Evolutionary conservation across 2,888 invertebrate species (phyloP), one percentile per base, ranked within the genome.

Genomic region (Patella depressa): DNA sequence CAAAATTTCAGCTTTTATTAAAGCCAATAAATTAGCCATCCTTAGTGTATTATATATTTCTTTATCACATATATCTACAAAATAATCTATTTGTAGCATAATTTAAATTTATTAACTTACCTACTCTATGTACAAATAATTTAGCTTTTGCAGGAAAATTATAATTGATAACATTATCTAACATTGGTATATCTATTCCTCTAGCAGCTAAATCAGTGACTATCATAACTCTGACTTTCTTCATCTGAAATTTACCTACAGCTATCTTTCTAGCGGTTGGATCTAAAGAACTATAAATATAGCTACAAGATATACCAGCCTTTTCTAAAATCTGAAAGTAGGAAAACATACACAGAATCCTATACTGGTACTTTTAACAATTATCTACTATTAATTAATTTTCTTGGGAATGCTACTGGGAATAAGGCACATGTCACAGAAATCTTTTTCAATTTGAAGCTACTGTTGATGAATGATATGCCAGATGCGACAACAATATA

Each of bases 191-290:
- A 91, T 99, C 99, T 78, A 99, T 95, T 82, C 99, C 99, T 89
- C 99, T 94, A 0, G 99, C 99, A 0, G 99, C 99, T 1, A 99
- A 95, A 92, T 99, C 99, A 0, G 99, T 99, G 0, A 99, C 99
- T 34, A 99, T 93, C 73, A 99, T 93, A 24, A 97, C 96, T 34
- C 94, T 94, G 1, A 95, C 95, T 93, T 95, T 95, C 83, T 95
- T 95, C 78, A 91, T 88, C 70, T 95, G 94, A 80, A 91, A 92
- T 79, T 89, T 91, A 73, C 96, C 97, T 0, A 98, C 95, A 83
- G 98, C 96, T 84, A 98, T 97, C 93, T 98, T 98, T 87, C 99
- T 94, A 0, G 99, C 99, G 0, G 96, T 94, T 0, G 97, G 94
- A 92, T 99, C 99, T 80, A 99, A 93, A 77, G 97, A 96, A 3